Evolutionary conservation across 2,888 invertebrate genomes (phyloP).

Genomic region (Ceramica pisi): DNA sequence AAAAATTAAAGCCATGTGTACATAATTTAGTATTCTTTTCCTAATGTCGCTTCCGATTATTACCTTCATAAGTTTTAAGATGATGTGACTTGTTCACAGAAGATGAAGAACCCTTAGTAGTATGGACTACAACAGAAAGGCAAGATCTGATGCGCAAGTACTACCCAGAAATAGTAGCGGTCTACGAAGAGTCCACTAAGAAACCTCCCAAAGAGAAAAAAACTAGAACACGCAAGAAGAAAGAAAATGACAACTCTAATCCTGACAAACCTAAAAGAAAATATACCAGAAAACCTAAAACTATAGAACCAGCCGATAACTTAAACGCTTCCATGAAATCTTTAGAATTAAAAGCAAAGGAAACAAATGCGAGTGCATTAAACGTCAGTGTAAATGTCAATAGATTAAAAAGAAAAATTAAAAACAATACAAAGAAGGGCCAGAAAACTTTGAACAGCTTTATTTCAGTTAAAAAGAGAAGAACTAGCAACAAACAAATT

Average conservation of each 20-base stretch:
- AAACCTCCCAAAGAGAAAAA: slow-evolving; percentile 88
- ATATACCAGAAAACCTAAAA: slow-evolving; percentile 81
- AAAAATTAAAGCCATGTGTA: no score
- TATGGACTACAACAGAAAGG: slow-evolving; percentile 93
- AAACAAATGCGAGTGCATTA: slow-evolving; percentile 74
- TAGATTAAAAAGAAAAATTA: slow-evolving; percentile 84
- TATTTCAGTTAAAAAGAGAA: slow-evolving; percentile 78
- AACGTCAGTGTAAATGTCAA: slow-evolving; percentile 84
- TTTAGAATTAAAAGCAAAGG: slow-evolving; percentile 69
- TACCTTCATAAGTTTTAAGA: no score
- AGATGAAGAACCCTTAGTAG: slow-evolving; percentile 86
- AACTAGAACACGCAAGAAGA: slow-evolving; percentile 74
- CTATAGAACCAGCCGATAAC: slow-evolving; percentile 60
- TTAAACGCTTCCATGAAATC: slow-evolving; percentile 76
- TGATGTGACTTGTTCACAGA: slow-evolving; percentile 68
- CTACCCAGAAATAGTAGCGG: slow-evolving; percentile 92
- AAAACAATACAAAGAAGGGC: slow-evolving; percentile 72
- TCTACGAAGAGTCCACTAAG: slow-evolving; percentile 90
- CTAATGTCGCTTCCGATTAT: no score
- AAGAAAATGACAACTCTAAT: slow-evolving; percentile 73
- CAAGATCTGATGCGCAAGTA: slow-evolving; percentile 91
- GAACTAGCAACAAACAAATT: slow-evolving; percentile 70
- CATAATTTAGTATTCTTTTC: no score
- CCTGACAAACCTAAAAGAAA: slow-evolving; percentile 82
- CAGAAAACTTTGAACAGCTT: slow-evolving; percentile 86